These are phyloP conservation scores for Actinopyga echinites DNA, from an alignment of 53 echinoderm and acorn worm species.

Conservation along the genomic window DNA sequence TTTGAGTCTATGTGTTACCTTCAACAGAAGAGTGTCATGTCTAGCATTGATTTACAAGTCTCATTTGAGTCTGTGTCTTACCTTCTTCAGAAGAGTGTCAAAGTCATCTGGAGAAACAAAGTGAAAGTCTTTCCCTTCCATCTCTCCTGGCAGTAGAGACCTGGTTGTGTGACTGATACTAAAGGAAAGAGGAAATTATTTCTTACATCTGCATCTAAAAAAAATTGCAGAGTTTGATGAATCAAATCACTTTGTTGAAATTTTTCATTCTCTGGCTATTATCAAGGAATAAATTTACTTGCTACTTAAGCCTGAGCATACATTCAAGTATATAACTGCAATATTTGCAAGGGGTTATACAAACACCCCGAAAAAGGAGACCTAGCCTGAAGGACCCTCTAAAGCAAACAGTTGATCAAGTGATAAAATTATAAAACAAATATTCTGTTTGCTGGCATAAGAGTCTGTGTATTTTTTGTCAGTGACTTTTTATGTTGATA, in stretches of 20 bases:
- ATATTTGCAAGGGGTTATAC: too few relatives aligned
- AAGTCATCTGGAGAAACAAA: slow-evolving; percentile 74
- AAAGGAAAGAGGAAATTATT: neutral
- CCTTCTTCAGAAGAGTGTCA: slow-evolving; percentile 76
- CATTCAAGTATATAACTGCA: too few relatives aligned
- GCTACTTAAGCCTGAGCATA: too few relatives aligned
- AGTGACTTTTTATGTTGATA: too few relatives aligned
- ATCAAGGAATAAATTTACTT: too few relatives aligned
- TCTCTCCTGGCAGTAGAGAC: slow-evolving; percentile 72
- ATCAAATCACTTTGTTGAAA: too few relatives aligned
- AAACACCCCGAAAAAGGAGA: neutral
- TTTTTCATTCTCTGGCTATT: too few relatives aligned
- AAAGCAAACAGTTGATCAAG: too few relatives aligned
- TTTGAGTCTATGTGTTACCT: slow-evolving; percentile 51
- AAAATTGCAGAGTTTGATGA: neutral
- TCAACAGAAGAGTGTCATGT: slow-evolving; percentile 68
- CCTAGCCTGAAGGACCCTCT: neutral
- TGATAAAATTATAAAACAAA: too few relatives aligned
- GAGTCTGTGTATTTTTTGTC: too few relatives aligned
- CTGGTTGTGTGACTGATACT: slow-evolving; percentile 88
- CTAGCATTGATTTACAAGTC: too few relatives aligned
- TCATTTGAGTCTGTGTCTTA: slow-evolving; percentile 14
- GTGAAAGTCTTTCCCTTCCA: slow-evolving; percentile 70
- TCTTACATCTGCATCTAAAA: neutral
- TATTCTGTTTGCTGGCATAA: too few relatives aligned